A percentile compares a stretch with the other conserved stretches of the same genome.
phyloP scores from a whole-genome alignment of 2,113 vertebrate species.

The Herpailurus yagouaroundi region DNA sequence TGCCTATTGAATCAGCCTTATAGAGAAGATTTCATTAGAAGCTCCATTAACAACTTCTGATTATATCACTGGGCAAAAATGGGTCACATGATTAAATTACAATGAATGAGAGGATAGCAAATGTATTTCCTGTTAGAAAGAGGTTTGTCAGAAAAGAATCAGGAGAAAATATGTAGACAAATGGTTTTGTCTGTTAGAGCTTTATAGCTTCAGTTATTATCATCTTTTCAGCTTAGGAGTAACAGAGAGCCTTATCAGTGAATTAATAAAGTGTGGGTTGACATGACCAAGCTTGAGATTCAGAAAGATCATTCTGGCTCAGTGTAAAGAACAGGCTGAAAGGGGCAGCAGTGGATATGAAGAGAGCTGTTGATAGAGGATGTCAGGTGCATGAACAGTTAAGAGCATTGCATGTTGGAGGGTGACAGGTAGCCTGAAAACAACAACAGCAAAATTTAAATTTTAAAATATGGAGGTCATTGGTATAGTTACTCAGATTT shows the following conservation, averaged over 20 bases:
- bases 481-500: neutral
- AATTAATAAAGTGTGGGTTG: neutral
- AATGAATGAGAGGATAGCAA: neutral
- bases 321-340: neutral
- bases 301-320: neutral
- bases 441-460: neutral
- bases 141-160: neutral
- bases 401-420: neutral
- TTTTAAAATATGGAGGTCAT: neutral
- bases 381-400: neutral
- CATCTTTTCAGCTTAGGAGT: neutral
- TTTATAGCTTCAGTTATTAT: neutral
- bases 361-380: neutral
- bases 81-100: neutral
- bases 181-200: neutral
- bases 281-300: neutral
- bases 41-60: neutral
- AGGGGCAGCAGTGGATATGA: neutral
- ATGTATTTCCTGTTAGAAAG: neutral
- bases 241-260: neutral
- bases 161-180: neutral
- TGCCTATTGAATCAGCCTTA: neutral
- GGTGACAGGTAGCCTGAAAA: neutral
- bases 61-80: neutral
- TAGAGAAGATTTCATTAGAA: neutral